Percentiles rank a stretch among this genome's conserved stretches.
phyloP scores from a whole-genome alignment of 2,797 vertebrate species.

The Scarus forsteni region DNA sequence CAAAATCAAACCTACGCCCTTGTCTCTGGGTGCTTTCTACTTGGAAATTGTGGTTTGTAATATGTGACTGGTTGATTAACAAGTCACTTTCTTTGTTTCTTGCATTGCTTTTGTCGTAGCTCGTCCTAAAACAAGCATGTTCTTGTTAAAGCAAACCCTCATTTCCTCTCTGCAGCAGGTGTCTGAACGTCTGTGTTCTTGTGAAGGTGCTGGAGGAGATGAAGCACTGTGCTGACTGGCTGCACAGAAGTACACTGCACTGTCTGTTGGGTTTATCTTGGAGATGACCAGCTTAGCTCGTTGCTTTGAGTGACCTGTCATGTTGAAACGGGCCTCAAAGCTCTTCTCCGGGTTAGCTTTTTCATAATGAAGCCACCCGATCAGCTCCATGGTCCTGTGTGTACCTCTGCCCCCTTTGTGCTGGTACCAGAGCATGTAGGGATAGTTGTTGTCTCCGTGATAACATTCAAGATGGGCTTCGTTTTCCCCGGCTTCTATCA shows the following conservation, averaged over 20 bases:
- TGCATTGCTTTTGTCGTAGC: too few relatives aligned
- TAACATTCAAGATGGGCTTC: conserved; percentile 40
- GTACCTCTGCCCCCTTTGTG: conserved; percentile 27
- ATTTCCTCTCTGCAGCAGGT: conserved; percentile 9
- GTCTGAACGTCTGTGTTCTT: conserved; percentile 39
- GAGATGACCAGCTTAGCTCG: conserved; percentile 46
- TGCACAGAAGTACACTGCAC: conserved; percentile 74
- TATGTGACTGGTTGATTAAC: too few relatives aligned
- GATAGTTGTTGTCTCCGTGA: conserved; percentile 58
- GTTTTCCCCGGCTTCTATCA: conserved; percentile 1
- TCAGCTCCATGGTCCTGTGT: conserved; percentile 42
- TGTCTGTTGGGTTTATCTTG: conserved; percentile 34
- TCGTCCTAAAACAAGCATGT: too few relatives aligned
- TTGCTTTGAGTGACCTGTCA: conserved; percentile 32
- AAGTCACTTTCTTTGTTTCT: too few relatives aligned
- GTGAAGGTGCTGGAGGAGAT: conserved; percentile 24
- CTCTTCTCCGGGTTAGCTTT: conserved; percentile 20
- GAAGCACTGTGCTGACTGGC: conserved; percentile 58
- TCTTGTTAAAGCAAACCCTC: neutral
- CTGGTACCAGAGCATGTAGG: conserved; percentile 72
- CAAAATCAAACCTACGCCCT: too few relatives aligned
- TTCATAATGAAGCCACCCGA: conserved; percentile 14
- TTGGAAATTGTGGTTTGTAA: too few relatives aligned
- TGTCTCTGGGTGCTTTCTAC: too few relatives aligned
- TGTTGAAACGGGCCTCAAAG: conserved; percentile 35